A percentile compares a stretch with the other conserved stretches of the same genome.
phyloP scores from a whole-genome alignment of 2,113 vertebrate species.

The Platichthys flesus region DNA sequence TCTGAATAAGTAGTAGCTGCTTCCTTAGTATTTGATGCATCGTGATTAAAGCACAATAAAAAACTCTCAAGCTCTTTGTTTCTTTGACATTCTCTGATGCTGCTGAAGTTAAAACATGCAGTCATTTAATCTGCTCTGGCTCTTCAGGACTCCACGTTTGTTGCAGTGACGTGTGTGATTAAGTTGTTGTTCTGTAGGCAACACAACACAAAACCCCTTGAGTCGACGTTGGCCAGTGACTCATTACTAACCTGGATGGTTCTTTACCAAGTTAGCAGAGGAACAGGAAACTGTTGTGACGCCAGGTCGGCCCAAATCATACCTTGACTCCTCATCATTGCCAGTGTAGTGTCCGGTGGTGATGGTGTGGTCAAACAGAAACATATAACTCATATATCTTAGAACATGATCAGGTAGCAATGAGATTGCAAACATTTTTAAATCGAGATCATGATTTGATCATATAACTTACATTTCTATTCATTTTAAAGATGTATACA shows the following conservation, averaged over 20 bases:
- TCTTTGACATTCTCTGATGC: not conserved
- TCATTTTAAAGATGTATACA: not conserved
- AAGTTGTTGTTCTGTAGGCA: too few species aligned
- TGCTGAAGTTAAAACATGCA: not conserved
- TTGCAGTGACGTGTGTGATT: conserved; percentile 4
- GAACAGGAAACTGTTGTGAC: too few species aligned
- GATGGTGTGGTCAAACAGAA: too few species aligned
- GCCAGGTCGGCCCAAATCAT: too few species aligned
- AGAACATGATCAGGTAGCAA: not conserved
- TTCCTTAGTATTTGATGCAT: not conserved
- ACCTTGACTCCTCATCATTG: too few species aligned
- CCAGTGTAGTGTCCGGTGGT: too few species aligned
- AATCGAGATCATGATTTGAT: not conserved
- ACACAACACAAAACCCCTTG: too few species aligned
- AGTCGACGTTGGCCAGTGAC: too few species aligned
- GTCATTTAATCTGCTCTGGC: not conserved
- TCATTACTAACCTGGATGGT: too few species aligned
- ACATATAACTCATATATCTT: not conserved
- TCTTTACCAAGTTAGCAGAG: too few species aligned
- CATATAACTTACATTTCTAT: too few species aligned
- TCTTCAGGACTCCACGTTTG: not conserved
- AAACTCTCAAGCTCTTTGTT: not conserved
- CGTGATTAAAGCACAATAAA: not conserved
- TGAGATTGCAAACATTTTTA: not conserved
- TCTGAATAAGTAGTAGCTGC: not conserved